These are phyloP conservation scores for Chloroceryle aenea DNA, from an alignment of 2,113 vertebrate species.

Conservation along the genomic window DNA sequence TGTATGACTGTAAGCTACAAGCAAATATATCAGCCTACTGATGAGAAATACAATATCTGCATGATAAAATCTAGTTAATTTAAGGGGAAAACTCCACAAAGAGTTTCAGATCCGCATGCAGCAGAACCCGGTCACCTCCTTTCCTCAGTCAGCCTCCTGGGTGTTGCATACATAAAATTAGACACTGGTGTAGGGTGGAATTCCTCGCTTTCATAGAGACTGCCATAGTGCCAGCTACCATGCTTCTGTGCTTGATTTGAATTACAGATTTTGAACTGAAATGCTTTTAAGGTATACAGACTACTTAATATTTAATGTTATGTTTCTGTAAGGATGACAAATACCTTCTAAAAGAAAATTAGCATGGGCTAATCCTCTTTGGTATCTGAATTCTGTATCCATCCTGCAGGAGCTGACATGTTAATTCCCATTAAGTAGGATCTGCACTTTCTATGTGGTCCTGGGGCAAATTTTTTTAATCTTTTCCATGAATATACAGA, in stretches of 20 bases:
- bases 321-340: background rate
- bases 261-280: background rate
- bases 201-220: background rate
- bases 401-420: background rate
- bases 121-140: background rate
- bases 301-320: background rate
- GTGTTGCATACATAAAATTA: background rate
- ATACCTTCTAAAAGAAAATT: conserved; percentile 6
- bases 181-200: background rate
- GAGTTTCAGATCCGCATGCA: background rate
- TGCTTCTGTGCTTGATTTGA: background rate
- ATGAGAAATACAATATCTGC: background rate
- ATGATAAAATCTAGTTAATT: background rate
- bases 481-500: background rate
- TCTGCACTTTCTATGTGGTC: background rate
- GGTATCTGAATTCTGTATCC: background rate
- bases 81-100: background rate
- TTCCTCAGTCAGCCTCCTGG: background rate
- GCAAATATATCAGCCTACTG: background rate
- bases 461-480: background rate
- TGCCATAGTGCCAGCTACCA: background rate
- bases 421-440: background rate
- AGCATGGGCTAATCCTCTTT: background rate
- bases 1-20: background rate
- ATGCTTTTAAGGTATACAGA: background rate